These are phyloP conservation scores for Epinephelus malabaricus DNA, from an alignment of 2,797 vertebrate genomes.

Conservation along the genomic window DNA sequence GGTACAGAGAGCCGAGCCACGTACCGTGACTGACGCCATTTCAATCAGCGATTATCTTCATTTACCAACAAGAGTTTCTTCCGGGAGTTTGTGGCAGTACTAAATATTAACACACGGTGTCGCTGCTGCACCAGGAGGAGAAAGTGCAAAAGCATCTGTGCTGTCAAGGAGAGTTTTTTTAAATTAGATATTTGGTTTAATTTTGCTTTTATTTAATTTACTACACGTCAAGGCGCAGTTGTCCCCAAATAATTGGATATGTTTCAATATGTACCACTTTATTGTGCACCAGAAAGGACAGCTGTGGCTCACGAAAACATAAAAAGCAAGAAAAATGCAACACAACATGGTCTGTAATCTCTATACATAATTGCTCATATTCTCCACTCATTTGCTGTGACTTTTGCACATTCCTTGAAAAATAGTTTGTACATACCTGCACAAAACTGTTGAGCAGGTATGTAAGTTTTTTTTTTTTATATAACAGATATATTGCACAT, in stretches of 20 bases:
- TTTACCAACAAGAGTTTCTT: slow-evolving; percentile 64
- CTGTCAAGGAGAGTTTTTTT: not conserved
- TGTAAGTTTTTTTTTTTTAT: no score
- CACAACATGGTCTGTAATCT: no score
- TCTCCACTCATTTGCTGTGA: no score
- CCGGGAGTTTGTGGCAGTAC: slow-evolving; percentile 56
- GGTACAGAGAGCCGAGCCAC: slow-evolving; percentile 77
- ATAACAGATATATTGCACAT: no score
- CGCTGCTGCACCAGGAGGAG: not conserved
- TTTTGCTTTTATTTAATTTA: not conserved
- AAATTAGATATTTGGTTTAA: no score
- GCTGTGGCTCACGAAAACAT: no score
- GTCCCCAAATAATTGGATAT: no score
- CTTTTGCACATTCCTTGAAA: no score
- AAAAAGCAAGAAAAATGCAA: not conserved
- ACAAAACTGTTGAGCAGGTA: no score
- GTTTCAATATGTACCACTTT: not conserved
- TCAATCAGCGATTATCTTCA: slow-evolving; percentile 67
- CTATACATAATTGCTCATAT: no score
- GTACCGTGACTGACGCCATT: slow-evolving; percentile 83
- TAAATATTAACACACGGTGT: slow-evolving; percentile 23
- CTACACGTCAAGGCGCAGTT: not conserved
- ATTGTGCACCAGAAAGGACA: not conserved
- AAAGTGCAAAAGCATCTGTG: no score
- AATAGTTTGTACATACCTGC: no score